These are phyloP conservation scores for Sinotaia quadrata DNA, from an alignment of 2,888 invertebrate species.

Conservation along the genomic window DNA sequence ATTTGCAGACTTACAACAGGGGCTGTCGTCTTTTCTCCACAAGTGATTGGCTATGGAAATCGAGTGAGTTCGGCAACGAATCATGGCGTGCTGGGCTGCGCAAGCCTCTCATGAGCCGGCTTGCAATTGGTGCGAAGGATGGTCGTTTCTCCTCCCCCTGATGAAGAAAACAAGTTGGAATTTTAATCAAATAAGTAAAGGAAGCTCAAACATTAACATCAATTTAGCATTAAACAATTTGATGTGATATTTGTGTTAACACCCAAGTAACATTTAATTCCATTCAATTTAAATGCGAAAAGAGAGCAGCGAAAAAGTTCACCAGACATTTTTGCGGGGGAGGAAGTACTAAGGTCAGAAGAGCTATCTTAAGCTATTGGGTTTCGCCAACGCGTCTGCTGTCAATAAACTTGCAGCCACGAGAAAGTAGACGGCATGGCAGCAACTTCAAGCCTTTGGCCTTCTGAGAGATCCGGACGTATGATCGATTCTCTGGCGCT, in stretches of 20 bases:
- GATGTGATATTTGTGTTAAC: no score
- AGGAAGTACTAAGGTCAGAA: constrained; percentile 11
- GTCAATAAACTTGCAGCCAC: constrained; percentile 22
- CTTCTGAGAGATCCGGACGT: neutral
- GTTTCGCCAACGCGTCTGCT: constrained; percentile 15
- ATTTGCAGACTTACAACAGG: constrained; percentile 84
- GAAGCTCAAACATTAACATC: no score
- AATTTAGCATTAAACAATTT: no score
- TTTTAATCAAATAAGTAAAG: no score
- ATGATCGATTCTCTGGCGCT: constrained; percentile 22
- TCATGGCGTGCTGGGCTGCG: constrained; percentile 52
- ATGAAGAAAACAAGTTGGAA: no score
- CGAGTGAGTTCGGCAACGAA: constrained; percentile 89
- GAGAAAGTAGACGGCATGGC: constrained; percentile 15
- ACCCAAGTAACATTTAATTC: no score
- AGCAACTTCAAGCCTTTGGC: neutral
- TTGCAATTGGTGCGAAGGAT: constrained; percentile 25
- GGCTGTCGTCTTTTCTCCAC: constrained; percentile 75
- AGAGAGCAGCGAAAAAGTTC: no score
- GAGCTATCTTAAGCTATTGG: constrained; percentile 15
- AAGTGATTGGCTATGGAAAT: constrained; percentile 84
- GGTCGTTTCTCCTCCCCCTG: constrained; percentile 21
- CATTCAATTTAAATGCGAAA: no score
- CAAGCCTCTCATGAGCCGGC: constrained; percentile 4
- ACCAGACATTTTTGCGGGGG: no score